Evolutionary conservation across 2,113 vertebrate genomes (phyloP).

Genomic region (Dunckerocampus dactyliophorus): DNA sequence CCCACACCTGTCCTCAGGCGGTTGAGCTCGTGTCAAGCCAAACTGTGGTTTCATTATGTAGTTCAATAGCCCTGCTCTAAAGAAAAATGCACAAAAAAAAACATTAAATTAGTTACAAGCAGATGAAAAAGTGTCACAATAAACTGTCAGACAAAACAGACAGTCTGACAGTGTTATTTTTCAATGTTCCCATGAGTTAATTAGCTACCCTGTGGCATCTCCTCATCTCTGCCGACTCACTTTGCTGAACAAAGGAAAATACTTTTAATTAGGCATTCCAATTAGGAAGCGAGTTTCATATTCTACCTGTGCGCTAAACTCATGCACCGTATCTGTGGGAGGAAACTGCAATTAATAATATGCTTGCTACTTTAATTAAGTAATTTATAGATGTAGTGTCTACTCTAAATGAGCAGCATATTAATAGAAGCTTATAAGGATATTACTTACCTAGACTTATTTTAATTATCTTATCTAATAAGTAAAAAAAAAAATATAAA

Average conservation of each 20-base stretch:
- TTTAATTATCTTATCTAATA: too few species aligned
- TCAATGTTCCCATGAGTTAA: neutral
- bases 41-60: too few species aligned
- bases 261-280: neutral
- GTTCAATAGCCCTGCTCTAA: neutral
- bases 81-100: neutral
- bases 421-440: too few species aligned
- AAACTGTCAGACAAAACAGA: neutral
- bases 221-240: neutral
- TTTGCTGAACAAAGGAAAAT: constrained; percentile 7
- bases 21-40: too few species aligned
- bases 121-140: neutral
- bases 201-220: neutral
- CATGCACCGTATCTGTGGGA: neutral
- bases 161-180: neutral
- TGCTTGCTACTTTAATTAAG: too few species aligned
- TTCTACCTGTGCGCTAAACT: neutral
- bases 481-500: too few species aligned
- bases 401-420: too few species aligned
- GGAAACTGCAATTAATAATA: neutral
- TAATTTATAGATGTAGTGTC: too few species aligned
- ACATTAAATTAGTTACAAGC: constrained; percentile 2
- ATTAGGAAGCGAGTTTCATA: constrained; percentile 1
- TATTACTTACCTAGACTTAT: too few species aligned
- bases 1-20: too few species aligned